These are phyloP conservation scores for Ptyas mucosa DNA, from an alignment of 2,113 vertebrate genomes.

Conservation along the genomic window DNA sequence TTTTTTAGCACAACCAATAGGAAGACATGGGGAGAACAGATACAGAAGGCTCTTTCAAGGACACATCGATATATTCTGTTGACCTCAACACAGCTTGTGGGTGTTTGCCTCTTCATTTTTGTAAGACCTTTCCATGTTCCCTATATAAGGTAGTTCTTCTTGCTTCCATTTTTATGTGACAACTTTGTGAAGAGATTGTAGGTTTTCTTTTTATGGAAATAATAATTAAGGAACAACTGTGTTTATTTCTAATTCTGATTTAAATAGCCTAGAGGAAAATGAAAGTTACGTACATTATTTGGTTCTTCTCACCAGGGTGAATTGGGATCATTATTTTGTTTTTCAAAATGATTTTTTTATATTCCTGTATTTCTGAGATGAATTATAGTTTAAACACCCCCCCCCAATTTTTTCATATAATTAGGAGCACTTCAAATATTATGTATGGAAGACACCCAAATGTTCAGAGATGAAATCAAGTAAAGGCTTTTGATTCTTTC, in stretches of 20 bases:
- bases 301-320: background rate
- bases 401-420: background rate
- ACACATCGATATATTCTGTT: conserved; percentile 76
- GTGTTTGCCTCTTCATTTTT: conserved; percentile 80
- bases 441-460: background rate
- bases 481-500: background rate
- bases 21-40: conserved; percentile 81
- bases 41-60: conserved; percentile 78
- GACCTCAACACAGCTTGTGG: conserved; percentile 78
- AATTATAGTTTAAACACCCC: background rate
- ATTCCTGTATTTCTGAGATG: background rate
- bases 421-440: background rate
- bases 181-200: background rate
- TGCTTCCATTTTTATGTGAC: background rate
- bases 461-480: background rate
- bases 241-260: background rate
- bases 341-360: background rate
- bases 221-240: background rate
- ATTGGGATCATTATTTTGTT: background rate
- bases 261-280: background rate
- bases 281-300: background rate
- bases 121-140: conserved; percentile 76
- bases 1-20: conserved; percentile 75
- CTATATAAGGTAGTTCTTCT: conserved; percentile 71
- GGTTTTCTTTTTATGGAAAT: background rate